A percentile compares a stretch with the other conserved stretches of the same genome.
Conservation (phyloP, 1,140 invertebrate species). For the Stratiolaelaps scimitus region DNA sequence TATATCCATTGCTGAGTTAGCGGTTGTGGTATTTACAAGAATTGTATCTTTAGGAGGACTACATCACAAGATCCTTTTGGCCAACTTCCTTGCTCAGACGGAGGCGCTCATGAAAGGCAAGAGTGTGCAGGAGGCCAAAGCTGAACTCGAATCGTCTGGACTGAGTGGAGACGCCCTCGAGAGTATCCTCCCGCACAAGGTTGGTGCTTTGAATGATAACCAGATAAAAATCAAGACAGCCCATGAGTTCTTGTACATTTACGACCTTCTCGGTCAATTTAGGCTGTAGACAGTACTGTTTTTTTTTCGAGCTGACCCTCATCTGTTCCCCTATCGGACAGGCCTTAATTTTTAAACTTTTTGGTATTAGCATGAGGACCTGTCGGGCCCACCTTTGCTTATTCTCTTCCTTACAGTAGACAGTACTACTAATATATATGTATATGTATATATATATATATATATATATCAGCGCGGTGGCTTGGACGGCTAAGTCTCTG, state of each 20-base stretch:
- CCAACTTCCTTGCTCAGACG: constrained; percentile 97
- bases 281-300: neutral
- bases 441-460: too few species aligned
- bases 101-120: constrained; percentile 93
- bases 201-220: constrained; percentile 32
- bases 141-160: constrained; percentile 59
- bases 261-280: neutral
- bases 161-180: constrained; percentile 51
- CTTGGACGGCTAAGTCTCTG: too few species aligned
- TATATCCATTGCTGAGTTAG: neutral
- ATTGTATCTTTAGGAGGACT: neutral
- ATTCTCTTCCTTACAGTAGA: too few species aligned
- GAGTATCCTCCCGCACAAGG: constrained; percentile 80
- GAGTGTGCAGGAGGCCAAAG: constrained; percentile 56
- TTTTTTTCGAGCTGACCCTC: too few species aligned
- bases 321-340: too few species aligned
- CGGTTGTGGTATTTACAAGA: neutral
- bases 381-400: too few species aligned
- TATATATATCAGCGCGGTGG: too few species aligned
- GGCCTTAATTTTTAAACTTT: too few species aligned
- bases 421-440: too few species aligned
- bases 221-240: neutral
- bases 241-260: constrained; percentile 27
- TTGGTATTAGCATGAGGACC: too few species aligned
- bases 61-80: constrained; percentile 69